phyloP scores from a whole-genome alignment of 2,888 invertebrate genomes.

The Neoitamus cyanurus region DNA sequence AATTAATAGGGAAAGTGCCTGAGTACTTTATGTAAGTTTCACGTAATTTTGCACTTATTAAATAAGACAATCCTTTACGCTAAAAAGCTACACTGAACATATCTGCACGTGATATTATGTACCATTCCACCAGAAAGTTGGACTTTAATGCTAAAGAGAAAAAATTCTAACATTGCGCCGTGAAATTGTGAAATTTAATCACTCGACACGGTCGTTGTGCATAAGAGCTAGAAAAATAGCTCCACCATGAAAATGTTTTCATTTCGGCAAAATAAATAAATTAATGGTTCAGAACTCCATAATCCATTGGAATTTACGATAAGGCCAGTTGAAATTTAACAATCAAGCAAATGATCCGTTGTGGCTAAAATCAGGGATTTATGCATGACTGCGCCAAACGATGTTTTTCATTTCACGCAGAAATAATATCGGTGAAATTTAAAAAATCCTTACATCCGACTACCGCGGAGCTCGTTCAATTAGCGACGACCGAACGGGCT shows the following conservation, averaged over 20 bases:
- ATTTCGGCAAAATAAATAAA: not conserved
- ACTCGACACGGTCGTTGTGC: not conserved
- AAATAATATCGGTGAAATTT: not conserved
- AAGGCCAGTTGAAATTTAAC: not conserved
- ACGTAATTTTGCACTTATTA: too few relatives aligned
- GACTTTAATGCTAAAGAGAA: not conserved
- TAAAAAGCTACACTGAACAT: too few relatives aligned
- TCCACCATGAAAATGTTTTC: not conserved
- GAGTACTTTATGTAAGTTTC: too few relatives aligned
- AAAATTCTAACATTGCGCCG: not conserved
- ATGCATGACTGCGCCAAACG: not conserved
- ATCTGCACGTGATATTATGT: too few relatives aligned
- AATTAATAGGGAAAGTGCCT: too few relatives aligned
- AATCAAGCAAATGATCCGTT: not conserved
- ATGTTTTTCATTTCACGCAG: not conserved
- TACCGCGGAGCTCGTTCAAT: not conserved
- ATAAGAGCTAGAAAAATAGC: not conserved
- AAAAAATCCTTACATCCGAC: not conserved
- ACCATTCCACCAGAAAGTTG: too few relatives aligned
- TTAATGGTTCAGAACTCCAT: not conserved
- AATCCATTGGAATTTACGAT: not conserved
- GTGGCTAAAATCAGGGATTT: not conserved
- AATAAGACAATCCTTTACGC: too few relatives aligned
- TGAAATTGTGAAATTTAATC: not conserved
- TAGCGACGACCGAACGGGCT: not conserved